Conservation (phyloP, 2,888 invertebrate species). For the Lepidocyrtoides sp. region DNA sequence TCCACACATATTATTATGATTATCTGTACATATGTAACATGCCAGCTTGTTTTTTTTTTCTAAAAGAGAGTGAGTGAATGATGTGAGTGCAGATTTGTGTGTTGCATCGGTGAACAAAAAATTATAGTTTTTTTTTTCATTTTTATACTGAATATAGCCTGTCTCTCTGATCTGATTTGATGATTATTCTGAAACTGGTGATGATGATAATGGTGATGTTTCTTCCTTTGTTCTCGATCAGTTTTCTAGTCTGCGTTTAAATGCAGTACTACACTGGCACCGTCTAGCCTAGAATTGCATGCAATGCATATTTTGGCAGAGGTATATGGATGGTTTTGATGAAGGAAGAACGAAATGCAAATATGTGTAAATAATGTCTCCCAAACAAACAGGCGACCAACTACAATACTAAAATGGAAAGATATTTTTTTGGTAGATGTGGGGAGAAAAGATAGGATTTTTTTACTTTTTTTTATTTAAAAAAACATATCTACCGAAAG, state of each 20-base stretch:
- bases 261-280: neutral
- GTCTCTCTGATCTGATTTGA: slow-evolving; percentile 77
- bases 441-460: slow-evolving; percentile 65
- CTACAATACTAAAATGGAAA: slow-evolving; percentile 35
- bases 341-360: slow-evolving; percentile 26
- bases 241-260: slow-evolving; percentile 16
- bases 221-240: slow-evolving; percentile 71
- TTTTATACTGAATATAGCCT: slow-evolving; percentile 54
- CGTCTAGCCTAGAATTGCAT: slow-evolving; percentile 26
- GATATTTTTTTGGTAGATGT: slow-evolving; percentile 16
- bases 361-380: slow-evolving; percentile 30
- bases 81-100: slow-evolving; percentile 55
- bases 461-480: too few relatives aligned
- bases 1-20: slow-evolving; percentile 76
- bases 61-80: slow-evolving; percentile 36
- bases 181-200: too few relatives aligned
- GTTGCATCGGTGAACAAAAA: slow-evolving; percentile 69
- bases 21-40: slow-evolving; percentile 60
- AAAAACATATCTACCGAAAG: slow-evolving; percentile 46
- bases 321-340: slow-evolving; percentile 4
- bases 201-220: slow-evolving; percentile 54
- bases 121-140: slow-evolving; percentile 63
- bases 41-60: slow-evolving; percentile 37
- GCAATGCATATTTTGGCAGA: slow-evolving; percentile 21
- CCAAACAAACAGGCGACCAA: slow-evolving; percentile 2